phyloP scores from a whole-genome alignment of 2,797 vertebrate genomes.

The Manis pentadactyla region DNA sequence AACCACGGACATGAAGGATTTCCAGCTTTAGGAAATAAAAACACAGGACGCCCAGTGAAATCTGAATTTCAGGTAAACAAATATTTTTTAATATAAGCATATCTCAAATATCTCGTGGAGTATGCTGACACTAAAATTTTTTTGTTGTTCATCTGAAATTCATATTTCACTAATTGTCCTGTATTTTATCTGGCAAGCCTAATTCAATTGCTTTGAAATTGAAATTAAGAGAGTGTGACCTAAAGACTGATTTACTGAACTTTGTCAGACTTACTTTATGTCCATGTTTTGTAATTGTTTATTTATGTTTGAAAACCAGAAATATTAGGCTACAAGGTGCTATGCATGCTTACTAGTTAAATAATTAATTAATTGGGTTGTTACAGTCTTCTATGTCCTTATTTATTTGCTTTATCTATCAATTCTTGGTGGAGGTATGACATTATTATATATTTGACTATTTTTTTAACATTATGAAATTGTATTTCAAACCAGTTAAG shows the following conservation, averaged over 20 bases:
- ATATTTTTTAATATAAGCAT: background rate
- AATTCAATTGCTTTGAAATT: background rate
- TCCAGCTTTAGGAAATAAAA: background rate
- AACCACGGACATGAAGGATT: background rate
- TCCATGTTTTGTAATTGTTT: background rate
- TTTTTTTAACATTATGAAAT: background rate
- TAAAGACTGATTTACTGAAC: background rate
- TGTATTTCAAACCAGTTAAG: background rate
- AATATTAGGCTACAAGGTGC: background rate
- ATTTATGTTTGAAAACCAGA: background rate
- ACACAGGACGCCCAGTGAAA: background rate
- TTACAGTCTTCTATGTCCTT: background rate
- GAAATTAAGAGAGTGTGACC: background rate
- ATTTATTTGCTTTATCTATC: background rate
- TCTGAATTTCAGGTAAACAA: constrained; percentile 21
- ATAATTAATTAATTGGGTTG: background rate
- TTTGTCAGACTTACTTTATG: background rate
- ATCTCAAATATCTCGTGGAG: background rate
- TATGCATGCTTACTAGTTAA: background rate
- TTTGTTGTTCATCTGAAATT: background rate
- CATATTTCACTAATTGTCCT: background rate
- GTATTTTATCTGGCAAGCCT: background rate
- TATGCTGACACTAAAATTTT: background rate
- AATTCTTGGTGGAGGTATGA: background rate
- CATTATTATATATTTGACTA: background rate